Percentiles rank a stretch among this genome's conserved stretches.
Conservation (phyloP, 1,140 invertebrate species). For the Atta colombica region DNA sequence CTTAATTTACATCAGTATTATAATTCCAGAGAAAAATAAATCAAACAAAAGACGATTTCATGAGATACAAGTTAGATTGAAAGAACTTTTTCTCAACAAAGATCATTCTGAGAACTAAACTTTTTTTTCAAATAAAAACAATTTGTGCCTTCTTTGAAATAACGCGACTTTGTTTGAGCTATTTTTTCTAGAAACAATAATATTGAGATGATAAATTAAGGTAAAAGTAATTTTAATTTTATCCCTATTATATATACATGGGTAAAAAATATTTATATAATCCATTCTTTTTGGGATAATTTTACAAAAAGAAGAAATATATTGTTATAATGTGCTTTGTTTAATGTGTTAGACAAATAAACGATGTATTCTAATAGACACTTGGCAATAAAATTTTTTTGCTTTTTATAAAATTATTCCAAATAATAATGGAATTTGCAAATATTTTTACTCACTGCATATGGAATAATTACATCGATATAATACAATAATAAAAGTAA, state of each 20-base stretch:
- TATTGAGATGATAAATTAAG: background rate
- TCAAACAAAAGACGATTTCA: background rate
- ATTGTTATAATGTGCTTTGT: conserved; percentile 5
- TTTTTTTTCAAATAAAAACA: background rate
- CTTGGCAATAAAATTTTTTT: conserved; percentile 14
- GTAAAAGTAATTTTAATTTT: background rate
- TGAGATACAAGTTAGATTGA: background rate
- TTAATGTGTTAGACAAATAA: conserved; percentile 9
- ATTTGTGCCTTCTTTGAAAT: background rate
- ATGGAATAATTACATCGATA: background rate
- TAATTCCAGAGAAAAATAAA: background rate
- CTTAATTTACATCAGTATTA: background rate
- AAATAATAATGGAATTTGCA: conserved; percentile 19
- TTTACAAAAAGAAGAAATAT: conserved; percentile 6
- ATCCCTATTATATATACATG: background rate
- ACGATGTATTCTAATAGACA: background rate
- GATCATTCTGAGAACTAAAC: background rate
- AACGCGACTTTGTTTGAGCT: background rate
- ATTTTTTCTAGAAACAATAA: background rate
- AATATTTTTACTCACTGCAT: conserved; percentile 19
- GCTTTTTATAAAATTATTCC: conserved; percentile 17
- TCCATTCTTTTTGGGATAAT: conserved; percentile 8
- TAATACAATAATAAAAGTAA: background rate
- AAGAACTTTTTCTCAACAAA: background rate
- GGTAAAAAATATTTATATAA: conserved; percentile 8